A percentile compares a stretch with the other conserved stretches of the same genome.
phyloP scores from a whole-genome alignment of 2,113 vertebrate genomes.

The Donacobius atricapilla region DNA sequence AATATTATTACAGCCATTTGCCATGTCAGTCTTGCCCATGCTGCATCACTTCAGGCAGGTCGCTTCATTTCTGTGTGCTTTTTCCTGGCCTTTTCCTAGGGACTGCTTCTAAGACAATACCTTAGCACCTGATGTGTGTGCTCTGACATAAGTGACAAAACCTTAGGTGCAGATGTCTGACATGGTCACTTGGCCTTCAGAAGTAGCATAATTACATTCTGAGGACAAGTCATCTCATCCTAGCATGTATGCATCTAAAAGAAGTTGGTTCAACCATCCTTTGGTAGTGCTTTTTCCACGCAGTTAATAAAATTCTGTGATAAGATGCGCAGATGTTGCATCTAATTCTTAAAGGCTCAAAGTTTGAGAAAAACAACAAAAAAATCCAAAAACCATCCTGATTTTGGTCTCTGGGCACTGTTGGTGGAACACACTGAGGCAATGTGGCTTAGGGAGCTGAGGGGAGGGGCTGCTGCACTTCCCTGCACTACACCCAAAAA shows the following conservation, averaged over 20 bases:
- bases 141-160: neutral
- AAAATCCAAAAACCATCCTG: neutral
- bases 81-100: neutral
- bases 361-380: neutral
- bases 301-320: neutral
- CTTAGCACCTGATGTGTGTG: neutral
- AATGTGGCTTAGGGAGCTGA: neutral
- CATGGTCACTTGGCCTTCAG: neutral
- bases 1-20: neutral
- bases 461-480: neutral
- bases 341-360: neutral
- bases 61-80: neutral
- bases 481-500: neutral
- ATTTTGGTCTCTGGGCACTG: neutral
- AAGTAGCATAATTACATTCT: neutral
- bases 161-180: neutral
- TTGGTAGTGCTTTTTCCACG: neutral
- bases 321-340: neutral
- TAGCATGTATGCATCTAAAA: neutral
- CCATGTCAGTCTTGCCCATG: neutral
- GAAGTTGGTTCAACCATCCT: neutral
- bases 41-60: neutral
- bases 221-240: neutral
- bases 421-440: accelerated
- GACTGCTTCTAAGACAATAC: neutral